These are phyloP conservation scores for Dromaius novaehollandiae DNA, from an alignment of 2,113 vertebrate genomes.

Conservation along the genomic window DNA sequence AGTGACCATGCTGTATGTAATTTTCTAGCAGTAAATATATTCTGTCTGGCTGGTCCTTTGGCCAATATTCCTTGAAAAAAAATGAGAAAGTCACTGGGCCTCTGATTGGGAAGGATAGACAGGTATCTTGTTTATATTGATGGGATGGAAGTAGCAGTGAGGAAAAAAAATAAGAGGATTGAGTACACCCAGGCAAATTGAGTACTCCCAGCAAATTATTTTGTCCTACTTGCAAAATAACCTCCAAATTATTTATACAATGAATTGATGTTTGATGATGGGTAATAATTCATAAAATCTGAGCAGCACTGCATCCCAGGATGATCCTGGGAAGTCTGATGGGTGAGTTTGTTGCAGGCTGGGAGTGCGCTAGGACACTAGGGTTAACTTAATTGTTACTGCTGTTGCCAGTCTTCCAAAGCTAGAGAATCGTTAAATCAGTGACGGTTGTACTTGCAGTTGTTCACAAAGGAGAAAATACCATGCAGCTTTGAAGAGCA, in stretches of 20 bases:
- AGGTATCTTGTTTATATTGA: neutral
- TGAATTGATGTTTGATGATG: neutral
- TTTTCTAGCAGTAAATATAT: neutral
- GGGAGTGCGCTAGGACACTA: neutral
- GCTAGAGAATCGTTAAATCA: neutral
- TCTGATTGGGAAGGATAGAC: fast-evolving
- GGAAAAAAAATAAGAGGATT: neutral
- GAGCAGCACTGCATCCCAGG: neutral
- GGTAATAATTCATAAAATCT: neutral
- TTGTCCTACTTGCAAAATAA: neutral
- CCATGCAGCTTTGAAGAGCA: neutral
- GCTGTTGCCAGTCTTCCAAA: neutral
- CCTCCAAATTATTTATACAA: neutral
- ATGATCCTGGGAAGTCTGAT: neutral
- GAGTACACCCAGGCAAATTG: neutral
- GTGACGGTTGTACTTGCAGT: neutral
- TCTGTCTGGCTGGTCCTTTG: neutral
- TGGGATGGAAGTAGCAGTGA: neutral
- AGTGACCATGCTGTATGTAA: neutral
- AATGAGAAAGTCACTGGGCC: neutral
- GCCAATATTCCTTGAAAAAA: neutral
- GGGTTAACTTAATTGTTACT: neutral
- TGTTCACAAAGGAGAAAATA: neutral
- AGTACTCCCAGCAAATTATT: neutral
- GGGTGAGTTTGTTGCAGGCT: neutral